Base-by-base conservation (phyloP, 1,140 invertebrate genomes). In the Magallana gigas region DNA sequence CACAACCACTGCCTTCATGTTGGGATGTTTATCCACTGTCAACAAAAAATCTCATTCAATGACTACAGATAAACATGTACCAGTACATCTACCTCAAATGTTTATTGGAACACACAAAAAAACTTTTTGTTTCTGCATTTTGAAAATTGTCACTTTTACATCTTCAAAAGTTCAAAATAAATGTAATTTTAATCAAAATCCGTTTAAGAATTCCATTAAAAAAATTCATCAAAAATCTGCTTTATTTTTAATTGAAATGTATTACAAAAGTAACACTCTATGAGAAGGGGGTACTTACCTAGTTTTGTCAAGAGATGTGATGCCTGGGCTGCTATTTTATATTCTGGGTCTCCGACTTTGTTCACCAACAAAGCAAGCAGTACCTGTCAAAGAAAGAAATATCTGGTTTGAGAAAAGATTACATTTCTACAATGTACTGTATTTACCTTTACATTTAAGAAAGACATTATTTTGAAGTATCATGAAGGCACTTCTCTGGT, bases 281-380 rank as follows among this genome's bases (percentile, higher is more conserved):
- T 48, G 36, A 5, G 36, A 48, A 5, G 36, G 36, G 36, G 36
- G 1, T 48, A 5, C 90, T 90, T 91, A n/a, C 99, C 95, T 1
- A 99, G 94, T 92, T 97, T 97, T 68, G 96, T 97, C n/a, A 99
- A 95, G 91, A 98, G 97, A 94, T 98, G 97, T 60, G 98, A 96
- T 0, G 97, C 96, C 95, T 98, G 90, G 0, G 98, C 97, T 0
- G 97, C 97, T 0, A 99, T 96, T 94, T 98, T 97, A 87, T 97
- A 96, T 1, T 96, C 96, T 1, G 98, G 98, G 95, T 99, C 98
- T 64, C 99, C 99, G 16, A 99, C 95, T 95, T 99, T 99, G 93
- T 99, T 99, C 0, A 99, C 97, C 48, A 99, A 94, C 91, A 97
- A 96, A 0, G 96, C 95, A 4, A 99, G 93, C 48, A 99, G 93